A percentile compares a stretch with the other conserved stretches of the same genome.
Conservation (phyloP, 2,797 vertebrate genomes). For the Falco naumanni region DNA sequence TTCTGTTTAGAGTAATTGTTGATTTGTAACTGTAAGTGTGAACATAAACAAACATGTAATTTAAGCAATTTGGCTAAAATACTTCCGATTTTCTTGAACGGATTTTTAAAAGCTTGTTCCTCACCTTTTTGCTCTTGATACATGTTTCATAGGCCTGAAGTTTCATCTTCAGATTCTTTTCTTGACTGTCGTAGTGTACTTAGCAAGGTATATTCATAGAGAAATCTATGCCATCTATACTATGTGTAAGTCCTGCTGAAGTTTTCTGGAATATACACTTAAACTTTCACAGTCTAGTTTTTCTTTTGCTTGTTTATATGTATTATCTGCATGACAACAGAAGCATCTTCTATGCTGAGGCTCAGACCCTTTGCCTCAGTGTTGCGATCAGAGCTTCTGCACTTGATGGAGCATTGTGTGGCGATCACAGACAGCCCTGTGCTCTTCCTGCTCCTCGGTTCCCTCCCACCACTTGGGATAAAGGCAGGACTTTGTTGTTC, state of each 20-base stretch:
- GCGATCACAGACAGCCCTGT: background rate
- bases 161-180: background rate
- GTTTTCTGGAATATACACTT: background rate
- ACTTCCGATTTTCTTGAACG: background rate
- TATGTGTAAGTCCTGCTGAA: background rate
- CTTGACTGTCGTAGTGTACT: background rate
- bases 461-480: background rate
- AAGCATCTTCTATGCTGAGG: background rate
- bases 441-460: background rate
- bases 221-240: background rate
- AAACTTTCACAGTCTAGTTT: background rate
- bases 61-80: background rate
- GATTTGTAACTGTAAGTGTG: slow-evolving; percentile 56
- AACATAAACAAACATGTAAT: slow-evolving; percentile 58
- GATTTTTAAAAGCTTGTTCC: background rate
- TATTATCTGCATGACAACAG: background rate
- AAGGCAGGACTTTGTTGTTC: background rate
- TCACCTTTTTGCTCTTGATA: background rate
- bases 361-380: background rate
- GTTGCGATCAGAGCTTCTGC: background rate
- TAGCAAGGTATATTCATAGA: background rate
- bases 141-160: background rate
- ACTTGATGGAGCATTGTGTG: background rate
- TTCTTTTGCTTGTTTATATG: background rate
- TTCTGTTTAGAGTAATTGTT: slow-evolving; percentile 59